Percentiles rank a stretch among this genome's conserved stretches.
Conservation (phyloP, 2,113 vertebrate genomes). For the Gnathonemus echidnorhynchus region DNA sequence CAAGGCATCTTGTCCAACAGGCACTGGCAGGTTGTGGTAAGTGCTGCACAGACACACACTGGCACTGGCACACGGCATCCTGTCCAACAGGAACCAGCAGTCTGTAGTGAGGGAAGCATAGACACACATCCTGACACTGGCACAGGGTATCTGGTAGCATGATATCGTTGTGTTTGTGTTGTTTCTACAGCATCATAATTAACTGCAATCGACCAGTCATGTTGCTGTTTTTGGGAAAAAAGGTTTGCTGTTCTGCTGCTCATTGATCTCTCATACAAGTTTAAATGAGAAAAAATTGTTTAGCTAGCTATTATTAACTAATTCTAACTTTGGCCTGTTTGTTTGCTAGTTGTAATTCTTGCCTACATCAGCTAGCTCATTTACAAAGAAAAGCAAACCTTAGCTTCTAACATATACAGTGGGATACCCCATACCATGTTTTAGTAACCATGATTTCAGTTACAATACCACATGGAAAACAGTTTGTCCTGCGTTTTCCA, state of each 20-base stretch:
- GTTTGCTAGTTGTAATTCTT: too few relatives aligned
- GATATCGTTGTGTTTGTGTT: not conserved
- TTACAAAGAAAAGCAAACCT: too few relatives aligned
- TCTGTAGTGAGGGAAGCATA: not conserved
- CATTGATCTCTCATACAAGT: not conserved
- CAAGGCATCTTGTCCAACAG: not conserved
- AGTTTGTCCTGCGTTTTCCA: too few relatives aligned
- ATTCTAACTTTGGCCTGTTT: too few relatives aligned
- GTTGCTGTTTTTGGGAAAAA: not conserved
- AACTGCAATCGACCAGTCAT: not conserved
- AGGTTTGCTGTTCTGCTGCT: not conserved
- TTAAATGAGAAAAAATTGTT: not conserved
- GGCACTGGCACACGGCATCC: not conserved
- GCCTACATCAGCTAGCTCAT: too few relatives aligned
- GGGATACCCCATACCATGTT: too few relatives aligned
- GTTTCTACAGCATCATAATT: not conserved
- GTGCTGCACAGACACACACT: not conserved
- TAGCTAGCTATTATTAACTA: too few relatives aligned
- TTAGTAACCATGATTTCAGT: too few relatives aligned
- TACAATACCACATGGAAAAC: too few relatives aligned
- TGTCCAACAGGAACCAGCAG: not conserved
- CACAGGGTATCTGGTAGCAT: not conserved
- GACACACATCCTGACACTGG: not conserved
- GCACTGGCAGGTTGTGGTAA: not conserved
- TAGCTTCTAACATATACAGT: too few relatives aligned